Percentiles rank a stretch among this genome's conserved stretches.
phyloP scores from a whole-genome alignment of 2,113 vertebrate species.

The Chunga burmeisteri region DNA sequence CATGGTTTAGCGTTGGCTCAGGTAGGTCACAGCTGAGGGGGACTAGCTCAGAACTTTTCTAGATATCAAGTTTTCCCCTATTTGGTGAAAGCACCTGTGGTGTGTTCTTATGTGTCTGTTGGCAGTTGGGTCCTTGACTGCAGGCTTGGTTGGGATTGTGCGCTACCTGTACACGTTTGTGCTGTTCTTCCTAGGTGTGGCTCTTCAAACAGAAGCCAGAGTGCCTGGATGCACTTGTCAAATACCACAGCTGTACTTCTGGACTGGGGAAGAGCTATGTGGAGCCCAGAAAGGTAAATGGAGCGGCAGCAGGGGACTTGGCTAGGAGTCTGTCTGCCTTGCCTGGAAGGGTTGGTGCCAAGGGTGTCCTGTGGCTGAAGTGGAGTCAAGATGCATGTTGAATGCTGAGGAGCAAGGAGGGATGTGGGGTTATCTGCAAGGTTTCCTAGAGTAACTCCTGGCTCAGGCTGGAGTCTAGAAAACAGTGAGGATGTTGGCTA shows the following conservation, averaged over 20 bases:
- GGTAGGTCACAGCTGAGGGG: background rate
- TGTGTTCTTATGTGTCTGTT: background rate
- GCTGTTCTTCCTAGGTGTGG: constrained; percentile 69
- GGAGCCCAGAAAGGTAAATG: constrained; percentile 71
- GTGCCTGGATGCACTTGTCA: constrained; percentile 73
- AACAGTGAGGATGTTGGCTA: background rate
- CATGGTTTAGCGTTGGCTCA: background rate
- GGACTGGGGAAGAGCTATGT: constrained; percentile 75
- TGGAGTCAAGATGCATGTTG: background rate
- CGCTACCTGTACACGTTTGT: background rate
- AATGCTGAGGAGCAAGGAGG: background rate
- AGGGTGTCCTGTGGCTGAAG: background rate
- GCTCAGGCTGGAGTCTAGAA: background rate
- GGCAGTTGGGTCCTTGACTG: background rate
- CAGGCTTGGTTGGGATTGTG: background rate
- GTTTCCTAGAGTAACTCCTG: background rate
- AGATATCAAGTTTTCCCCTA: background rate
- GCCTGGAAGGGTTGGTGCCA: background rate
- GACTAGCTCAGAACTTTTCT: background rate
- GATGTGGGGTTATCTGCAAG: background rate
- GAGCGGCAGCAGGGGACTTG: background rate
- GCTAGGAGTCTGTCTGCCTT: background rate
- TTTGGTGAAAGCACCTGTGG: background rate
- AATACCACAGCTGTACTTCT: constrained; percentile 84
- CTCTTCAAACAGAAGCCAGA: constrained; percentile 82